phyloP scores from a whole-genome alignment of 1,140 invertebrate genomes.

The Leguminivora glycinivorella region DNA sequence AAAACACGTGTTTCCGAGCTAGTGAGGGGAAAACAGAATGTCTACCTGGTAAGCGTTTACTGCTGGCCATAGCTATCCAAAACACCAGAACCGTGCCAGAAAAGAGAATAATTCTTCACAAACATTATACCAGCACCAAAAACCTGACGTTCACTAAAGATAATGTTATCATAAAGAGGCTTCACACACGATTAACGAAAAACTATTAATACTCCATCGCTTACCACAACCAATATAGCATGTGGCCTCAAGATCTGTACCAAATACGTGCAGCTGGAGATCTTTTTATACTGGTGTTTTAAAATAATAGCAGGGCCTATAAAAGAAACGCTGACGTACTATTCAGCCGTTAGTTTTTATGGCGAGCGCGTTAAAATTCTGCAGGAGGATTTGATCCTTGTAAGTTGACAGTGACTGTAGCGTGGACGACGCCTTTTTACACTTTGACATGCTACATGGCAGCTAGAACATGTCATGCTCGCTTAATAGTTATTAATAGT shows the following conservation, averaged over 20 bases:
- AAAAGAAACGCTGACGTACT: constrained; percentile 9
- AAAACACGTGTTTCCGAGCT: no score
- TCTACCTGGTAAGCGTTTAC: no score
- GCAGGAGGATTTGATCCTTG: constrained; percentile 3
- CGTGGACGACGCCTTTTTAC: not conserved
- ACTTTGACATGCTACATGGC: no score
- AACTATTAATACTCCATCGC: not conserved
- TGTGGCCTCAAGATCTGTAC: not conserved
- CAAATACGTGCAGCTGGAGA: not conserved
- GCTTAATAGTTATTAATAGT: no score
- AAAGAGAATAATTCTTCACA: not conserved
- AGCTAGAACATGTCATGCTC: no score
- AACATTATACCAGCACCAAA: not conserved
- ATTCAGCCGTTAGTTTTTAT: constrained; percentile 22
- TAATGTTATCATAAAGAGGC: constrained; percentile 20
- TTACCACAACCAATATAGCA: not conserved
- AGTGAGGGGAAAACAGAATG: no score
- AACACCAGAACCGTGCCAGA: no score
- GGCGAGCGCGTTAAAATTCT: constrained; percentile 7
- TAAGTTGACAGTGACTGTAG: not conserved
- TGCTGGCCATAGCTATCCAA: no score
- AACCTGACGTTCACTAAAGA: not conserved
- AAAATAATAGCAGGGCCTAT: not conserved
- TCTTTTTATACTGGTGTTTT: not conserved
- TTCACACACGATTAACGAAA: constrained; percentile 27